Evolutionary conservation across 2,888 invertebrate species (phyloP).

Genomic region (Epinotia ramella): DNA sequence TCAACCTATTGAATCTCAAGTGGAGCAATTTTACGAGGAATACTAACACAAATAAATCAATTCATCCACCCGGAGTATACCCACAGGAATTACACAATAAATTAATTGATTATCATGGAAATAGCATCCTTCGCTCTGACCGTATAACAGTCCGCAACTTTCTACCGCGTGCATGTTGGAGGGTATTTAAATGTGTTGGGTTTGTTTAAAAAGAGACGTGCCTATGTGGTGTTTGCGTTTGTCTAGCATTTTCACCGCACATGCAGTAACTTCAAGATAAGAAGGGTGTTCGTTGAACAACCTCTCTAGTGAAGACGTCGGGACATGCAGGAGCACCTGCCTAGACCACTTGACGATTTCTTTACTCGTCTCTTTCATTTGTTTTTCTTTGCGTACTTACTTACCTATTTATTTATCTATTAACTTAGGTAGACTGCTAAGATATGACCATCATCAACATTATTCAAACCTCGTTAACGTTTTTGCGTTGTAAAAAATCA

Average conservation of each 20-base stretch:
- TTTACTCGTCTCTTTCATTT: slow-evolving; percentile 33
- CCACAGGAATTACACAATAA: slow-evolving; percentile 38
- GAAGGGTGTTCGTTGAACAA: slow-evolving; percentile 79
- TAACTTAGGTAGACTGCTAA: neutral
- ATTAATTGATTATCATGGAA: slow-evolving; percentile 39
- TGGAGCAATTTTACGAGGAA: slow-evolving; percentile 66
- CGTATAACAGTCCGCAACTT: neutral
- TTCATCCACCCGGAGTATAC: slow-evolving; percentile 54
- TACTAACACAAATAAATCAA: slow-evolving; percentile 69
- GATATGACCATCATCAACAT: slow-evolving; percentile 3
- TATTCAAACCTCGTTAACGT: slow-evolving; percentile 4
- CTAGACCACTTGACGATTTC: slow-evolving; percentile 43
- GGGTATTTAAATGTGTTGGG: slow-evolving; percentile 4
- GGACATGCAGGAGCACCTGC: slow-evolving; percentile 49
- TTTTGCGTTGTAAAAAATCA: slow-evolving; percentile 14
- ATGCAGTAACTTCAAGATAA: slow-evolving; percentile 69
- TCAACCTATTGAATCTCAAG: slow-evolving; percentile 66
- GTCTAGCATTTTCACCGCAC: slow-evolving; percentile 51
- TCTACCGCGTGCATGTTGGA: neutral
- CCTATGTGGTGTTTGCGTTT: slow-evolving; percentile 44
- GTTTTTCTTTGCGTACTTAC: slow-evolving; percentile 39
- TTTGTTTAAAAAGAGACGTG: slow-evolving; percentile 17
- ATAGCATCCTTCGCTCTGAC: slow-evolving; percentile 11
- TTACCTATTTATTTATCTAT: too few relatives aligned
- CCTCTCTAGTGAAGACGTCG: slow-evolving; percentile 73